Percentiles rank a stretch among this genome's conserved stretches.
Conservation (phyloP, 2,888 invertebrate species). For the Euplexia lucipara region DNA sequence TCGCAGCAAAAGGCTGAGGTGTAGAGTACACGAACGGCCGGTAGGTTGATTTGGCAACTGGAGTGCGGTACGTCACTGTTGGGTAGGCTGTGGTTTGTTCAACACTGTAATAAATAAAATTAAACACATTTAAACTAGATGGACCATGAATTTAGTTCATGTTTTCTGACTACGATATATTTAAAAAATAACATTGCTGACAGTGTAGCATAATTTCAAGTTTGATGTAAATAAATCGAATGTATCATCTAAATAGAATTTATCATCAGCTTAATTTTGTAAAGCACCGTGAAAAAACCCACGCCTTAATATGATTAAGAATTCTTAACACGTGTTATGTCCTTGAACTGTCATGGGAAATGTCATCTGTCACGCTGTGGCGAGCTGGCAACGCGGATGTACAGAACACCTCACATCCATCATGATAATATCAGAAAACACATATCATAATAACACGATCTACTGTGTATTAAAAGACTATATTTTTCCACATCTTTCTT, state of each 20-base stretch:
- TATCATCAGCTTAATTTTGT: constrained; percentile 28
- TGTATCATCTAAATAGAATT: constrained; percentile 15
- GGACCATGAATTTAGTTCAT: neutral
- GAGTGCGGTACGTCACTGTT: constrained; percentile 73
- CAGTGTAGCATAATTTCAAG: neutral
- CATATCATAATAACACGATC: constrained; percentile 10
- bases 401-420: constrained; percentile 11
- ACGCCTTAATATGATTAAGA: constrained; percentile 38
- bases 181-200: neutral
- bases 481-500: constrained; percentile 10
- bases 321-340: constrained; percentile 47
- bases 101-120: constrained; percentile 63
- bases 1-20: constrained; percentile 48
- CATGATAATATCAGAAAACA: constrained; percentile 26
- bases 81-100: constrained; percentile 68
- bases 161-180: neutral
- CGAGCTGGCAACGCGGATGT: constrained; percentile 50
- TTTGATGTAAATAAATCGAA: constrained; percentile 19
- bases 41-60: constrained; percentile 63
- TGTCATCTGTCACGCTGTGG: constrained; percentile 30
- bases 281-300: constrained; percentile 42
- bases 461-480: neutral
- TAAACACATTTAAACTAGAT: neutral
- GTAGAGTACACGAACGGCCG: constrained; percentile 60
- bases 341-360: constrained; percentile 59